Base-by-base conservation (phyloP, 2,797 vertebrate genomes). In the Amazona finschi region DNA sequence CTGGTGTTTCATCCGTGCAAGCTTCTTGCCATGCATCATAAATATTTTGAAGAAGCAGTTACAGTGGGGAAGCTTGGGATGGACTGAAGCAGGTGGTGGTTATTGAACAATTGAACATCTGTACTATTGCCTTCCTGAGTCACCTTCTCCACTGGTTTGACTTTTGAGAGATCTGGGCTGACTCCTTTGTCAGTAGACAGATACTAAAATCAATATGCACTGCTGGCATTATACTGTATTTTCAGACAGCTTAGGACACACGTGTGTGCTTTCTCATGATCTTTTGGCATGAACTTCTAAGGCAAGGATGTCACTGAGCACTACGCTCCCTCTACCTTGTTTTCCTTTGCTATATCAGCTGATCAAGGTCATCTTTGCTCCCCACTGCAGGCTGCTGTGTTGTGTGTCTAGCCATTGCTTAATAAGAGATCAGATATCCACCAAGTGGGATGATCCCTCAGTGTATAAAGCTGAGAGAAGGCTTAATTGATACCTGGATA, bases 231-330 rank as follows among this genome's bases (percentile, higher is more conserved):
- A 44, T n/a, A 19, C 30, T 65, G 43, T 67, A 33, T 86, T 71
- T 93, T 90, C 83, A 94, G 83, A 69, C 62, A 82, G 52, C 77
- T 53, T 67, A 43, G 39, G 82, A 57, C 82, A 88, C 83, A 84
- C 58, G 33, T 78, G 12, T 67, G 43, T 92, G 85, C 62, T 96
- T 83, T 64, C 75, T 84, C 84, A 66, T 31, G 66, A 66, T 89
- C 36, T 89, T 89, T 67, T 84, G 87, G 82, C 76, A 47, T 47
- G 50, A 83, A 81, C 47, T 36, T 91, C 38, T 41, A 41, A 75
- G 41, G 53, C 65, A 86, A 84, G 87, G 91, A 70, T 52, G 33
- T 52, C 11, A 6, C 70, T 52, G 52, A 88, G 47, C 24, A 5
- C 58, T 91, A 1, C 0, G 0, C 33, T 93, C 65, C 36, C 41